Evolutionary conservation across 2,113 vertebrate genomes (phyloP), one percentile per base, ranked within the genome.

Genomic region (Scophthalmus maximus): DNA sequence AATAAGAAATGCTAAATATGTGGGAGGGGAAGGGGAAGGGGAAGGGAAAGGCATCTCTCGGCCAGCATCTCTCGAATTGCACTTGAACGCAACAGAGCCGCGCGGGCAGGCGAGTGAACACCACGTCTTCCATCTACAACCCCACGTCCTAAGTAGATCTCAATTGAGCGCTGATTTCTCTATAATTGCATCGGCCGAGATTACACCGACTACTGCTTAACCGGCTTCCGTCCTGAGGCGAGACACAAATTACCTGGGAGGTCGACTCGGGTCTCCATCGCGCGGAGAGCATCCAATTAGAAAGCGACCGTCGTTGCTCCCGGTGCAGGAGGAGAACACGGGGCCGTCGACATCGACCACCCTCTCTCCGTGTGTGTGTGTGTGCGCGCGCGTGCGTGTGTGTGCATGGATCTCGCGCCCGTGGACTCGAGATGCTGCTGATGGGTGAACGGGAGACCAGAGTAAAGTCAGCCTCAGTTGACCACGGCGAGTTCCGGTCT

Each of bases 81-180:
- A n/a, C n/a, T n/a, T n/a, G n/a, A n/a, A n/a, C n/a, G n/a, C n/a
- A n/a, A n/a, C n/a, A n/a, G n/a, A n/a, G n/a, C n/a, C n/a, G n/a
- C n/a, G n/a, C n/a, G n/a, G n/a, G n/a, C n/a, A n/a, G n/a, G n/a
- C n/a, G 23, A 57, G 50, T 63, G 44, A 46, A 27, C 38, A 72
- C 56, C 73, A 29, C 70, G 60, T 76, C 79, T 87, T 78, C 78
- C 78, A 87, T 87, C 67, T 81, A 55, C 64, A 76, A 38, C n/a
- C 58, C 42, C 66, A 20, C 40, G 72, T 71, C 56, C 76, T 83
- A 80, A 87, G 77, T 79, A 78, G 42, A 56, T 40, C 18, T 63
- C 63, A 69, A 76, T 20, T 75, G 22, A 68, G 68, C 34, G 40
- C 29, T 20, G 15, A 14, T 78, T 77, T 78, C 30, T 9, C 8